These are phyloP conservation scores for Lithophane socia DNA, from an alignment of 2,888 invertebrate species.

Conservation along the genomic window DNA sequence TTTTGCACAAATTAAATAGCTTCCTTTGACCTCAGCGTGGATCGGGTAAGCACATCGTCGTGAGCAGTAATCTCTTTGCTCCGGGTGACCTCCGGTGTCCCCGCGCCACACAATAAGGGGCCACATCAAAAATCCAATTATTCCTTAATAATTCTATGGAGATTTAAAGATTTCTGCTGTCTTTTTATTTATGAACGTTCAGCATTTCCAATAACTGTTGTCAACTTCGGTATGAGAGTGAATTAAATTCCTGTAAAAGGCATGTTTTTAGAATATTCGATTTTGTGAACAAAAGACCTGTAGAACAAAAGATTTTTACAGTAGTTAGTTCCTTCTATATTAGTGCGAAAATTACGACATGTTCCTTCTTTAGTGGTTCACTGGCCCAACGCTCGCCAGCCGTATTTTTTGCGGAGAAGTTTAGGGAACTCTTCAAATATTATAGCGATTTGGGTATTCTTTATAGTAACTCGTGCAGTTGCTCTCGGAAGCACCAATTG, in stretches of 20 bases:
- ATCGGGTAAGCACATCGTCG: slow-evolving; percentile 27
- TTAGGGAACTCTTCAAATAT: too few species aligned
- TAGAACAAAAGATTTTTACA: background rate
- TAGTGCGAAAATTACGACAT: background rate
- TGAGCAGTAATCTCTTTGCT: slow-evolving; percentile 35
- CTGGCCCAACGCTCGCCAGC: too few species aligned
- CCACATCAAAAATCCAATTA: slow-evolving; percentile 72
- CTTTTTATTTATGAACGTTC: slow-evolving; percentile 72
- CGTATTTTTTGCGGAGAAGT: too few species aligned
- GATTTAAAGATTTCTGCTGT: slow-evolving; percentile 63
- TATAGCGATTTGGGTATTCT: too few species aligned
- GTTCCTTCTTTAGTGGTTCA: background rate
- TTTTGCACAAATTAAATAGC: slow-evolving; percentile 50
- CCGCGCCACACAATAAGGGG: slow-evolving; percentile 35
- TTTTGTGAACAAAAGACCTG: background rate
- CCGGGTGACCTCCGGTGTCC: slow-evolving; percentile 22
- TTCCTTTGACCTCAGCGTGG: slow-evolving; percentile 28
- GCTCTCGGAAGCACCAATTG: too few species aligned
- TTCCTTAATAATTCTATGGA: slow-evolving; percentile 62
- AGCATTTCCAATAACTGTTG: slow-evolving; percentile 75
- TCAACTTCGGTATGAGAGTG: slow-evolving; percentile 66
- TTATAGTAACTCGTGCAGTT: too few species aligned
- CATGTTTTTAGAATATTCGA: slow-evolving; percentile 26
- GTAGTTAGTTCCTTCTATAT: background rate
- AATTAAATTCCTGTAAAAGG: slow-evolving; percentile 71